These are phyloP conservation scores for Ditylenchus dipsaci DNA, from an alignment of 1,140 invertebrate species.

Conservation along the genomic window DNA sequence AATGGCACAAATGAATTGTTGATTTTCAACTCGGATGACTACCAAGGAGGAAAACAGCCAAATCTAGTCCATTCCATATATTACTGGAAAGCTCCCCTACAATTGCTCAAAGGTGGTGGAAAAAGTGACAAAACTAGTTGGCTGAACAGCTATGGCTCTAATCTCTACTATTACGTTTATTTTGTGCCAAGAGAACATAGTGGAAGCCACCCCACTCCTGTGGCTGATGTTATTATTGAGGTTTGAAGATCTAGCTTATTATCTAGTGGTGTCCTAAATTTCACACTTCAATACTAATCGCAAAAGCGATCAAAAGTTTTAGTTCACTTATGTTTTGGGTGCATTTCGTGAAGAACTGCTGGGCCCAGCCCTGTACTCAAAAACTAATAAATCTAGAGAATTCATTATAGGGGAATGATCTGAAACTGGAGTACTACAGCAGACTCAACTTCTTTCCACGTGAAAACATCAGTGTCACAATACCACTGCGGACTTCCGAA, in stretches of 20 bases:
- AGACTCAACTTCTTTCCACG: constrained; percentile 46
- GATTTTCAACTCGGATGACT: constrained; percentile 38
- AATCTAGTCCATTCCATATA: constrained; percentile 66
- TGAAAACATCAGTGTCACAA: constrained; percentile 57
- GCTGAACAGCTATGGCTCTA: constrained; percentile 76
- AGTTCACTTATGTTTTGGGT: no score
- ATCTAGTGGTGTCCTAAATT: no score
- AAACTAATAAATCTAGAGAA: no score
- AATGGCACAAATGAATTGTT: constrained; percentile 20
- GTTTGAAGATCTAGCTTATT: constrained; percentile 56
- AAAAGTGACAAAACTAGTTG: constrained; percentile 48
- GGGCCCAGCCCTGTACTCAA: no score
- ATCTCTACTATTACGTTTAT: constrained; percentile 71
- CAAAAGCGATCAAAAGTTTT: no score
- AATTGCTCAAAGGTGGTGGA: constrained; percentile 57
- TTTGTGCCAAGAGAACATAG: constrained; percentile 82
- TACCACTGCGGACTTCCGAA: constrained; percentile 62
- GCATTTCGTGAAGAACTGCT: no score
- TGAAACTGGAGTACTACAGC: constrained; percentile 63
- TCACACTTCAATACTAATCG: no score
- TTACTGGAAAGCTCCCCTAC: constrained; percentile 79
- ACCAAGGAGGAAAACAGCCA: constrained; percentile 58
- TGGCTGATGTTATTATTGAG: constrained; percentile 77
- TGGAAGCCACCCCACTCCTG: constrained; percentile 64
- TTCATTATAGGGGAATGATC: constrained; percentile 60